Base-by-base conservation (phyloP, 2,113 vertebrate species). In the Rhea pennata region DNA sequence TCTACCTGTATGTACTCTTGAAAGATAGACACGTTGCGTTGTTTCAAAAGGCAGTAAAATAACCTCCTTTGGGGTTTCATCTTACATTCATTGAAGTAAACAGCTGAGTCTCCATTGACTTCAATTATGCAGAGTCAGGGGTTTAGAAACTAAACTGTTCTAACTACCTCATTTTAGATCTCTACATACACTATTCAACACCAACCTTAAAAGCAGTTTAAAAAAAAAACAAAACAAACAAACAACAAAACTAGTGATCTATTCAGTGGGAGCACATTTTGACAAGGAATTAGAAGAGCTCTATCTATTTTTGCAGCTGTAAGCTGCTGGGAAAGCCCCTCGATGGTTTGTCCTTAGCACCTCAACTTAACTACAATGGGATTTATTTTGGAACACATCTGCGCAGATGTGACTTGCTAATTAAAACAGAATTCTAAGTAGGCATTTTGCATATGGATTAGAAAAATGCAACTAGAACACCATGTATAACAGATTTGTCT, bases 391-490 rank as follows among this genome's bases (percentile, higher is more conserved):
- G 82, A 96, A 84, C 61, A 65, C 26, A 44, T 75, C 15, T 39
- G 70, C 80, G 76, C 87, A 89, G 50, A 95, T 96, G 64, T 39
- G 17, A 74, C 11, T 53, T 66, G 59, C 82, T 65, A 86, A 97
- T 92, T 96, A 96, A 96, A 95, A 87, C n/a, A 46, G 72, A 95
- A 87, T 77, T 96, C 92, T 95, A 70, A 64, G 36, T 69, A 56
- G 59, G 81, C 77, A 70, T 79, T 96, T 92, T 92, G 62, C 73
- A 93, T 76, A 54, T 42, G 53, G 61, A 64, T 91, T 93, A 95
- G 84, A 92, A 93, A 95, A 95, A 89, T 26, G 39, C 65, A 86
- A 79, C 87, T 67, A 93, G 46, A 90, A 78, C 59, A 20, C 31
- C 56, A 72, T 36, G 62, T 76, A 94, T 40, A 89, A 87, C 13